These are phyloP conservation scores for Ectemnius continuus DNA, from an alignment of 2,888 invertebrate species.

Conservation along the genomic window DNA sequence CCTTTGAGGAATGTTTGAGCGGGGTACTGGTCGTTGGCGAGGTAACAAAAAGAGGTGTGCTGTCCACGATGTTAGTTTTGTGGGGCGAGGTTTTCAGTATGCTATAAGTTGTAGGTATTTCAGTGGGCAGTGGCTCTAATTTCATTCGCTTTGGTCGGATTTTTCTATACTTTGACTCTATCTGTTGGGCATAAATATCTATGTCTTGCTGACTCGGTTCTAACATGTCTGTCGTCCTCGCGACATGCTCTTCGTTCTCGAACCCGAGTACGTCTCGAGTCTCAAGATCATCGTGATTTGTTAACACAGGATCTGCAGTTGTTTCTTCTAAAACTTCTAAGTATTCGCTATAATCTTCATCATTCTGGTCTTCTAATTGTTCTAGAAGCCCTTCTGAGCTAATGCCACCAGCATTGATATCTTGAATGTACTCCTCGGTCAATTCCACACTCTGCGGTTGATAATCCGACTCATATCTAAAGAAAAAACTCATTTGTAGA, in stretches of 20 bases:
- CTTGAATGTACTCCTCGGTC: conserved; percentile 71
- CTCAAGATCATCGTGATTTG: conserved; percentile 4
- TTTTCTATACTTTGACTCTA: conserved; percentile 72
- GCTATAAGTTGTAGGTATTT: conserved; percentile 29
- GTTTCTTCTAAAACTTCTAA: conserved; percentile 72
- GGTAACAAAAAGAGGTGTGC: conserved; percentile 34
- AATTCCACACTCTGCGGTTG: conserved; percentile 70
- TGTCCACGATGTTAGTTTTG: conserved; percentile 30
- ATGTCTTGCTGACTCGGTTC: conserved; percentile 48
- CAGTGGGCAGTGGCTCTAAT: conserved; percentile 9
- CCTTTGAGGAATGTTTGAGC: conserved; percentile 31
- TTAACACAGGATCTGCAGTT: conserved; percentile 61
- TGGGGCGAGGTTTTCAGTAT: conserved; percentile 40
- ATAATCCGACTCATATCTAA: conserved; percentile 72
- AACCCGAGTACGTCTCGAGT: conserved; percentile 16
- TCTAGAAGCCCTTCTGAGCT: conserved; percentile 70
- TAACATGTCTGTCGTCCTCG: conserved; percentile 18
- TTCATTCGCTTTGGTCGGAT: conserved; percentile 62
- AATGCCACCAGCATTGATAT: conserved; percentile 68
- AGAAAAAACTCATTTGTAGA: conserved; percentile 7
- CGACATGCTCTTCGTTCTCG: conserved; percentile 22
- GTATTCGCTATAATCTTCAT: conserved; percentile 74
- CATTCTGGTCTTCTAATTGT: conserved; percentile 72
- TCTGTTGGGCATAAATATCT: conserved; percentile 66
- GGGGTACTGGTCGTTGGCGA: conserved; percentile 4